phyloP scores from a whole-genome alignment of 2,113 vertebrate genomes.

The Dromiciops gliroides region DNA sequence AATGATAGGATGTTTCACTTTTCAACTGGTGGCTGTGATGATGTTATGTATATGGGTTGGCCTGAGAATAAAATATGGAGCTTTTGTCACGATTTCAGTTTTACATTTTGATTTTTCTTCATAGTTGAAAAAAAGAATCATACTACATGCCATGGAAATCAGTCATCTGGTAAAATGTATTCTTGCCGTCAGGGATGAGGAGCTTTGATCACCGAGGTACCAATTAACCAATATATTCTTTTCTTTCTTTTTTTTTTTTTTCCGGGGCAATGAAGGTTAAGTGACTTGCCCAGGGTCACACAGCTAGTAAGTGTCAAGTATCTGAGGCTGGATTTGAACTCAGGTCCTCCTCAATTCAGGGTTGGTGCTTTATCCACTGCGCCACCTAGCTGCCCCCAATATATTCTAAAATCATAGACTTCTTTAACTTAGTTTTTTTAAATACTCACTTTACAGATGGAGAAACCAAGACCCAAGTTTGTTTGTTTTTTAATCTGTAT shows the following conservation, averaged over 20 bases:
- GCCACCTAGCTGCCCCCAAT: too few species aligned
- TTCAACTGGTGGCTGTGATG: background rate
- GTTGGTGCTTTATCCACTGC: too few species aligned
- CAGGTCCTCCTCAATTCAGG: too few species aligned
- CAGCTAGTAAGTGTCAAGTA: too few species aligned
- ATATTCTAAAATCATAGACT: background rate
- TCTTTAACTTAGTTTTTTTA: background rate
- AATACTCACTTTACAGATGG: background rate
- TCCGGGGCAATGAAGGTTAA: too few species aligned
- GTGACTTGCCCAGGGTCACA: too few species aligned
- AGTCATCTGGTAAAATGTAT: background rate
- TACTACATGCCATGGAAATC: background rate
- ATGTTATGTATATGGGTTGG: background rate
- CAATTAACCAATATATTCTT: background rate
- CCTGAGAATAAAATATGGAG: background rate
- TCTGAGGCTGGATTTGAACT: too few species aligned
- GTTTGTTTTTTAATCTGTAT: background rate
- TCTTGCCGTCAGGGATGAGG: background rate
- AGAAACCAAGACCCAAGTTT: background rate
- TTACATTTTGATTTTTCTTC: background rate
- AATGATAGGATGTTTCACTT: background rate
- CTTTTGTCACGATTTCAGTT: background rate
- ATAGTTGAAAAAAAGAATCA: background rate
- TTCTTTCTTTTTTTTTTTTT: too few species aligned
- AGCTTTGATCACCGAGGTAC: background rate